Evolutionary conservation across 1,140 invertebrate species (phyloP).

Genomic region (Portunus trituberculatus): DNA sequence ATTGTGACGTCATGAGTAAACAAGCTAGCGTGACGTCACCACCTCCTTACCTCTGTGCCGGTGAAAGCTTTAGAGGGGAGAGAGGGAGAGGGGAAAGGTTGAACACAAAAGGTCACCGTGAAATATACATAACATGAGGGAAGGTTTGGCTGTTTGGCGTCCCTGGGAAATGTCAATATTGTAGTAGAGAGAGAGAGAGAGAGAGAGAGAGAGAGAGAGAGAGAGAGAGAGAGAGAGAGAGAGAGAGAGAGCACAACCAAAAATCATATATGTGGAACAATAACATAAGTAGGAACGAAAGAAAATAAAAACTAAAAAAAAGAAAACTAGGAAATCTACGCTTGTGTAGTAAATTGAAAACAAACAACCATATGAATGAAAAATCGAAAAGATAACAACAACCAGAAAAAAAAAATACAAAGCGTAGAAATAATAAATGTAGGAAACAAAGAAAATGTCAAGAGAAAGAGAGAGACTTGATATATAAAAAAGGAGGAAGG

Average conservation of each 20-base stretch:
- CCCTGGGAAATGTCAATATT: too few relatives aligned
- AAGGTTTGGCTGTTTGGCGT: too few relatives aligned
- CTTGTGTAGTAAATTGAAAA: background rate
- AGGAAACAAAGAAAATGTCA: background rate
- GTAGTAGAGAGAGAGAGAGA: slow-evolving; percentile 1
- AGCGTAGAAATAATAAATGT: too few relatives aligned
- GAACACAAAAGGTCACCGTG: background rate
- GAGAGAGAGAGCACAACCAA: too few relatives aligned
- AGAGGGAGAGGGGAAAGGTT: background rate
- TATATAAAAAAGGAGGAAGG: background rate
- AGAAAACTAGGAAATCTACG: too few relatives aligned
- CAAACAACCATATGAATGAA: background rate
- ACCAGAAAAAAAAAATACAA: too few relatives aligned
- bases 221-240: slow-evolving; percentile 34
- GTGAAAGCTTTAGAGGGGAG: background rate
- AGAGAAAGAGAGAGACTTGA: background rate
- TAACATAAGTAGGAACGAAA: background rate
- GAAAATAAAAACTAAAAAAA: background rate
- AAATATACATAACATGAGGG: too few relatives aligned
- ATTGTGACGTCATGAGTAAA: too few relatives aligned
- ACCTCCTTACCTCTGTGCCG: too few relatives aligned
- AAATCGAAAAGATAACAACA: too few relatives aligned
- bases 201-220: slow-evolving; percentile 50
- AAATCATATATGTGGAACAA: too few relatives aligned
- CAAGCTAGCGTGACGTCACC: too few relatives aligned